Evolutionary conservation across 2,797 vertebrate genomes (phyloP).

Genomic region (Ispidina lecontei): DNA sequence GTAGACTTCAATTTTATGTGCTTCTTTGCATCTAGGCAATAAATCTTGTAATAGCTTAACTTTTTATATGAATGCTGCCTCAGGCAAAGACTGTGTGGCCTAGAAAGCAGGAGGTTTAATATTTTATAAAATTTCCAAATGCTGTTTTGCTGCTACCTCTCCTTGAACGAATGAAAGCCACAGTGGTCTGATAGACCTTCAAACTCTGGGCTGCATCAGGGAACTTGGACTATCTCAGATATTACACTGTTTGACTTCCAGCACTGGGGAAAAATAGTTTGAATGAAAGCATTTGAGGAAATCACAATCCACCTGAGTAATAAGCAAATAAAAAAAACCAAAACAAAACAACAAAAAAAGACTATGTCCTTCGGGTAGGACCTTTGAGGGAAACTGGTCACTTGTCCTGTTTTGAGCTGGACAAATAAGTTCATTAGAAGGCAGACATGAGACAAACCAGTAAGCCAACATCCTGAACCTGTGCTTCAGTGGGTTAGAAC

Average conservation of each 20-base stretch:
- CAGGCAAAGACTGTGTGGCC: conserved; percentile 69
- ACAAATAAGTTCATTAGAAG: neutral
- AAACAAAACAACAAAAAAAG: neutral
- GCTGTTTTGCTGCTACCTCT: conserved; percentile 56
- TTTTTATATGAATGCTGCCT: conserved; percentile 70
- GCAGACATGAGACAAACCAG: neutral
- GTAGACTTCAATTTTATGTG: conserved; percentile 34
- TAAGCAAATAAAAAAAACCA: neutral
- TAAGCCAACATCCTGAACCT: neutral
- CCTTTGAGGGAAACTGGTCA: neutral
- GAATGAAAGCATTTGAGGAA: conserved; percentile 26
- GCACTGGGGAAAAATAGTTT: neutral
- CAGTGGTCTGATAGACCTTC: conserved; percentile 2
- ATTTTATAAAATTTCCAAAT: conserved; percentile 71
- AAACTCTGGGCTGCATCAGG: neutral
- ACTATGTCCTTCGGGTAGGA: neutral
- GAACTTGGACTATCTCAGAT: neutral
- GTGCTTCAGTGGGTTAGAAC: neutral
- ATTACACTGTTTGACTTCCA: neutral
- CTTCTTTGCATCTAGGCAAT: conserved; percentile 64
- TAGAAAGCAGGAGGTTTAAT: conserved; percentile 72
- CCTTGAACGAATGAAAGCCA: neutral
- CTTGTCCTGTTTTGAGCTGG: neutral
- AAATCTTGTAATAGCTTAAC: conserved; percentile 72
- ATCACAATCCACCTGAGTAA: neutral